Conservation (phyloP, 2,797 vertebrate species). For the Triplophysa yarkandensis region DNA sequence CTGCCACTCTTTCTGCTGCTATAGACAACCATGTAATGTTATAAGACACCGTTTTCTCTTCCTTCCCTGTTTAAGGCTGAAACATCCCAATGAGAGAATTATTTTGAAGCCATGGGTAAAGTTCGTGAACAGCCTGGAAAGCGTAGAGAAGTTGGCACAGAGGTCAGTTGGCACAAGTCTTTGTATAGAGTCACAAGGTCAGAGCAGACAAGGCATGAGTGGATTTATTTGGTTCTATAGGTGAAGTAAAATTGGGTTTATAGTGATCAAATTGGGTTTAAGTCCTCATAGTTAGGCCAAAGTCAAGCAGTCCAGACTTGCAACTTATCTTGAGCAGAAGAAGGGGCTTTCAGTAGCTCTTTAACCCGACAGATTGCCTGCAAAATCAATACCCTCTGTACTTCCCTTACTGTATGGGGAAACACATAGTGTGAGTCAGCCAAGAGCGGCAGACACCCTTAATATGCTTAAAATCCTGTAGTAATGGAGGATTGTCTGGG, state of each 20-base stretch:
- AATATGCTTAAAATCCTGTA: slow-evolving; percentile 58
- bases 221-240: no score
- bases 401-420: slow-evolving; percentile 51
- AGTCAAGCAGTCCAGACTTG: slow-evolving; percentile 21
- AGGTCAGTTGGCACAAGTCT: no score
- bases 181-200: no score
- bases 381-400: slow-evolving; percentile 57
- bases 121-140: no score
- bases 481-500: slow-evolving; percentile 45
- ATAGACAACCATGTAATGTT: slow-evolving; percentile 32
- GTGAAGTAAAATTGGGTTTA: no score
- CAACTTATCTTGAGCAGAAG: slow-evolving; percentile 18
- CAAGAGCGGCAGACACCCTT: slow-evolving; percentile 53
- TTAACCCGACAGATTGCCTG: slow-evolving; percentile 50
- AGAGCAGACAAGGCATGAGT: no score
- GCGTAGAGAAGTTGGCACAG: no score
- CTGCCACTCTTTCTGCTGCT: slow-evolving; percentile 33
- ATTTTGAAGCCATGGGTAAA: no score
- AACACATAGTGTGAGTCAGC: slow-evolving; percentile 57
- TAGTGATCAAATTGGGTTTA: slow-evolving; percentile 37
- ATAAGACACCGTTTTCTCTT: slow-evolving; percentile 28
- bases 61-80: slow-evolving; percentile 9
- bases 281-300: slow-evolving; percentile 43
- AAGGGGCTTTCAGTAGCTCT: slow-evolving; percentile 53
- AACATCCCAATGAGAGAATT: background rate